Percentiles rank a stretch among this genome's conserved stretches.
Evolutionary conservation across 2,797 vertebrate species (phyloP).

Genomic region (Phalanger gymnotis): DNA sequence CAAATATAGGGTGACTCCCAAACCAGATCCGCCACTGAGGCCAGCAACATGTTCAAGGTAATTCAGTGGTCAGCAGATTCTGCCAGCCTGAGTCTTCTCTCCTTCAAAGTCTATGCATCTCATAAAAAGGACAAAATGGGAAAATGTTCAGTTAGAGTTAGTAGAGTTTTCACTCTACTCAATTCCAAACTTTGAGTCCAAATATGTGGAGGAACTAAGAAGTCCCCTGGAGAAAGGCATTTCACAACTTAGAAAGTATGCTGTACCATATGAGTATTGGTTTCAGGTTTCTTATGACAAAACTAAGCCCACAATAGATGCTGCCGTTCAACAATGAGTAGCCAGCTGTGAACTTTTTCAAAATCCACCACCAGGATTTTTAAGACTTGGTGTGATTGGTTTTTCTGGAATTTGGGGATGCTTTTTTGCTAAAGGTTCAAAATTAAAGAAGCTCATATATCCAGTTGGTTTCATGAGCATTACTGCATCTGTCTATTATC

Average conservation of each 20-base stretch:
- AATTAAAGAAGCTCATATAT: too few species aligned
- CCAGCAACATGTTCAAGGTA: constrained; percentile 82
- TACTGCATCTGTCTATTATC: too few species aligned
- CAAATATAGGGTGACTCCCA: background rate
- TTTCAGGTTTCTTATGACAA: constrained; percentile 86
- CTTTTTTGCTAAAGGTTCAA: constrained; percentile 91
- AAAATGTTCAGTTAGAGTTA: constrained; percentile 83
- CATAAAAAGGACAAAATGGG: constrained; percentile 84
- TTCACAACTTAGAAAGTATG: constrained; percentile 86
- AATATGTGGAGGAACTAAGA: constrained; percentile 84
- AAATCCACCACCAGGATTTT: constrained; percentile 92
- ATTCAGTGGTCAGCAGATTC: constrained; percentile 85
- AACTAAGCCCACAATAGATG: too few species aligned
- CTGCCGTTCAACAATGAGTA: constrained; percentile 67
- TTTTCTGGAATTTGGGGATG: constrained; percentile 94
- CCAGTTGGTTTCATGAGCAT: too few species aligned
- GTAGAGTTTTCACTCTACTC: constrained; percentile 95
- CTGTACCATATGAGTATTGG: constrained; percentile 88
- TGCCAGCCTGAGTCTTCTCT: constrained; percentile 84
- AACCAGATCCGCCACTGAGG: too few species aligned
- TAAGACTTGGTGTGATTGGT: constrained; percentile 90
- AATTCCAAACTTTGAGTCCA: constrained; percentile 84
- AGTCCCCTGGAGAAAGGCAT: constrained; percentile 89
- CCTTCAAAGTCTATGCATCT: constrained; percentile 88
- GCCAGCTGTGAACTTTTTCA: constrained; percentile 89